These are phyloP conservation scores for Tokudaia muenninki DNA, from an alignment of 2,797 vertebrate genomes.

Conservation along the genomic window DNA sequence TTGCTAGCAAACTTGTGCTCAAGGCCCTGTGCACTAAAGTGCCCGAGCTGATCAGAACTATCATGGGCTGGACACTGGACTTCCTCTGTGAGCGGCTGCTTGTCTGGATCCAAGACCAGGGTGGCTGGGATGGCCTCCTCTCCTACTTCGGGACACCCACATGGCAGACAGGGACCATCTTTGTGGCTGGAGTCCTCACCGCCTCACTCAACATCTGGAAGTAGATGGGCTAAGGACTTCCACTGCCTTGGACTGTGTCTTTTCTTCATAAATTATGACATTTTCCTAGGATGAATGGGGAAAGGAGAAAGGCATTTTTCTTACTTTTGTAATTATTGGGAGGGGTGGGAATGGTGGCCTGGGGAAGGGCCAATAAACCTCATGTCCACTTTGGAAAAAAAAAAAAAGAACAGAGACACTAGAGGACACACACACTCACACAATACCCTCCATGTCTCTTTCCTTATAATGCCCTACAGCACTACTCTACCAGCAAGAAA, in stretches of 20 bases:
- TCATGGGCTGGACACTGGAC: no score
- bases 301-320: constrained; percentile 74
- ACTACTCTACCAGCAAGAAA: neutral
- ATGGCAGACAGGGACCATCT: constrained; percentile 94
- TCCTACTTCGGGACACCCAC: constrained; percentile 95
- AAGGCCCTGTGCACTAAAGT: no score
- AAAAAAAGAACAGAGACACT: neutral
- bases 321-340: constrained; percentile 86
- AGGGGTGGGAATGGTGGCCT: constrained; percentile 52
- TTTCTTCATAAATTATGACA: constrained; percentile 83
- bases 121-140: constrained; percentile 91
- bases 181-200: constrained; percentile 94
- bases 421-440: neutral
- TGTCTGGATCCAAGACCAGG: no score
- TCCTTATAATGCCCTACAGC: neutral
- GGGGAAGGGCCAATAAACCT: constrained; percentile 75
- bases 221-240: constrained; percentile 76
- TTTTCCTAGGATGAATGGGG: constrained; percentile 68
- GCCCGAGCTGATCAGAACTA: no score
- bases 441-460: neutral
- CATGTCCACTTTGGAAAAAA: neutral
- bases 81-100: no score
- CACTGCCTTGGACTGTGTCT: constrained; percentile 77
- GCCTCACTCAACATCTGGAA: constrained; percentile 94
- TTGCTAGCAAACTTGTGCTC: no score